Base-by-base conservation (phyloP, 2,113 vertebrate species). In the Amphilophus citrinellus region DNA sequence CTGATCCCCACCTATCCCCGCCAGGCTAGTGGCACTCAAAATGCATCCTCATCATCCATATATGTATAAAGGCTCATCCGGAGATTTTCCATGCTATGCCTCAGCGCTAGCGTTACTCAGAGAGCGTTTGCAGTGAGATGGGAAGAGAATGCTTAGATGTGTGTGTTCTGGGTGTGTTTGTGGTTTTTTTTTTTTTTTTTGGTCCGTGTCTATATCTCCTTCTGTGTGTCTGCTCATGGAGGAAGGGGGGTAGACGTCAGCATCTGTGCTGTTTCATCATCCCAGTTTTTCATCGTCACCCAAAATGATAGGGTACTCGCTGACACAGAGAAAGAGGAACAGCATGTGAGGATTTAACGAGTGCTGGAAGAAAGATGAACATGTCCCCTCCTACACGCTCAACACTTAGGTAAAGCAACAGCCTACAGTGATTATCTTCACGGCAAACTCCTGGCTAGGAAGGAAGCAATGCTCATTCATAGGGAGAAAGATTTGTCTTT, bases 41-140 rank as follows among this genome's bases (percentile, higher is more conserved):
- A 93, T 89, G 86, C 89, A 81, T 92, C 91, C 88, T 86, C 71
- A 76, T 92, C 91, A 92, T 95, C 92, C 86, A 93, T 94, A 87
- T 89, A 95, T 94, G 93, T 92, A 93, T 94, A 93, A 93, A 92
- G 87, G 80, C 84, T 94, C 86, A 86, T 91, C 93, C 91, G 75
- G 88, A 94, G 88, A 80, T 86, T 92, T 85, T 92, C 61, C 80
- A 75, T 89, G 83, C 84, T 86, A 53, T 84, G 87, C 91, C 82
- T 63, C 85, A 73, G 87, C 86, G 76, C 60, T 32, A 79, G 85
- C 84, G 76, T 86, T 87, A 87, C 84, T 89, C 83, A 78, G 83
- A 92, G 82, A 87, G 88, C 56, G 32, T 90, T 93, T 61, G 56
- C 87, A 81, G 79, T 76, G 85, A 89, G 88, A 91, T 93, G 92